Conservation (phyloP, 2,888 invertebrate species). For the Drosophila phalerata region DNA sequence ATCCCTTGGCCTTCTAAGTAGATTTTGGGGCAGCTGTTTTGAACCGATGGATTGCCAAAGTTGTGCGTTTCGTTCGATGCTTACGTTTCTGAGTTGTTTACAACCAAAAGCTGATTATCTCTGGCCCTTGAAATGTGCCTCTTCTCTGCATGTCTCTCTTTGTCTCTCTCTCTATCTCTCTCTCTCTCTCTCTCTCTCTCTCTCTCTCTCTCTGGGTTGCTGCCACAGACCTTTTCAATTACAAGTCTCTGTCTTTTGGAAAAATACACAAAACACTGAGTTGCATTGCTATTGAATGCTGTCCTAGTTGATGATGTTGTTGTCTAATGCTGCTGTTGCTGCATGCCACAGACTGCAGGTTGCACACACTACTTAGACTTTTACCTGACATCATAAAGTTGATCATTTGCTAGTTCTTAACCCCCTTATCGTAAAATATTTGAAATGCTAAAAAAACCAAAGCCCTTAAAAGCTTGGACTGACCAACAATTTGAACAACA, state of each 20-base stretch:
- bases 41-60: constrained; percentile 36
- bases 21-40: constrained; percentile 30
- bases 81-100: constrained; percentile 40
- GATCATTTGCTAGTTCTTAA: constrained; percentile 26
- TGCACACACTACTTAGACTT: not conserved
- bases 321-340: constrained; percentile 9
- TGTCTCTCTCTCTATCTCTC: not conserved
- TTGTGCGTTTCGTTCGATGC: constrained; percentile 37
- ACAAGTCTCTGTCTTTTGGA: constrained; percentile 7
- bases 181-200: not conserved
- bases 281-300: constrained; percentile 9
- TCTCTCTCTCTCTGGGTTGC: not conserved
- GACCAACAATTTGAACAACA: constrained; percentile 16
- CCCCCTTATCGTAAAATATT: constrained; percentile 14
- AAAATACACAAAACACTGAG: constrained; percentile 9
- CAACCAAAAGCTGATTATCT: constrained; percentile 55
- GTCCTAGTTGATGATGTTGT: constrained; percentile 3
- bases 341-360: constrained; percentile 13
- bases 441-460: constrained; percentile 13
- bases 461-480: constrained; percentile 14
- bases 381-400: constrained; percentile 22
- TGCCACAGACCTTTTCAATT: constrained; percentile 13
- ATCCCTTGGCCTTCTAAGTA: not conserved
- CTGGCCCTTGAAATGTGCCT: constrained; percentile 17
- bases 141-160: not conserved